Base-by-base conservation (phyloP, 2,113 vertebrate species). In the Podarcis cretensis region DNA sequence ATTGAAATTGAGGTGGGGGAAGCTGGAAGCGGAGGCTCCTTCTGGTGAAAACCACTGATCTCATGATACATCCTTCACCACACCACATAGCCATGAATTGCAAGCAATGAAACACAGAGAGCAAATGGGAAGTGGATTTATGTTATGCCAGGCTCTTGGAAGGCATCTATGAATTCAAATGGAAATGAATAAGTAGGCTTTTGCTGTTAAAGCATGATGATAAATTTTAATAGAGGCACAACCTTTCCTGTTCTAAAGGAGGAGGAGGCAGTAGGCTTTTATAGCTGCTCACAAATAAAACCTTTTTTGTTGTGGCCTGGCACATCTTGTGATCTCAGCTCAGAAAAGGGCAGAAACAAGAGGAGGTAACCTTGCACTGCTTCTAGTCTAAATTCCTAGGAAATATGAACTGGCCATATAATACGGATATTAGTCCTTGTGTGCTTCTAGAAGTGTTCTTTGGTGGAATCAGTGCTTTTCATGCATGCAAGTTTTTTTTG, bases 231-330 rank as follows among this genome's bases (percentile, higher is more conserved):
- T 81, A 83, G 37, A 48, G 78, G 66, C 1, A 0, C 0, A 0
- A 89, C 32, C 16, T 89, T 94, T 89, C 81, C 83, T 81, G 48
- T 84, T 87, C 8, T 59, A 90, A 81, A 89, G 5, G 48, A 54
- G 37, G 27, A 79, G 21, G 12, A 43, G 76, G 25, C 32, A 85
- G 65, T 43, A 86, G 68, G 30, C 0, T 0, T 87, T 83, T 48
- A 48, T 87, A 93, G 89, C 89, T 92, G 83, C 32, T 79, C 90
- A 87, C 48, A 87, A 84, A 89, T 91, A 40, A 85, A 69, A 63
- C 1, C 85, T 80, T 85, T 73, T 83, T 89, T 87, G 59, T 48
- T 84, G 83, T 90, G 79, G 43, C 92, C 35, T 25, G 43, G 68
- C 0, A 0, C 18, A 16, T 83, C 77, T 65, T 84, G 75, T 86